These are phyloP conservation scores for Dendrocincla fuliginosa DNA, from an alignment of 2,797 vertebrate genomes.

Conservation along the genomic window DNA sequence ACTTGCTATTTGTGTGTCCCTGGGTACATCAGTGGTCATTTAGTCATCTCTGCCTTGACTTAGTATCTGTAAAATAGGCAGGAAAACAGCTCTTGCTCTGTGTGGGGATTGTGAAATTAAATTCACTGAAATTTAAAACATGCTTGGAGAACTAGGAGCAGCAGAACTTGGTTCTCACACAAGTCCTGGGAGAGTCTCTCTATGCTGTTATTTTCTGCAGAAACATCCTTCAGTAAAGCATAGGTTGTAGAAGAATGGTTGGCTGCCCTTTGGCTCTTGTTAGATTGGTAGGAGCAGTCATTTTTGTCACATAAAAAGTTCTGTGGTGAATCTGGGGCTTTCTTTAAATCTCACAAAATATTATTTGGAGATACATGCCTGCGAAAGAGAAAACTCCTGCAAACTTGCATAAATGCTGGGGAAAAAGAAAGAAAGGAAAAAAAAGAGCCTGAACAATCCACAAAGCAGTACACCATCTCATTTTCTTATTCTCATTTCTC, in stretches of 20 bases:
- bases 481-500: conserved; percentile 29
- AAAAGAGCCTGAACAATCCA: not conserved
- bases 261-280: not conserved
- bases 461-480: not conserved
- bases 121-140: not conserved
- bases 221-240: not conserved
- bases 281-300: not conserved
- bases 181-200: not conserved
- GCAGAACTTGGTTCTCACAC: not conserved
- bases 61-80: not conserved
- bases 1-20: not conserved
- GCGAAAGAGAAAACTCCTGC: not conserved
- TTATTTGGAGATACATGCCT: not conserved
- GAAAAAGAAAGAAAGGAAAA: not conserved
- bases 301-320: not conserved
- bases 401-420: not conserved
- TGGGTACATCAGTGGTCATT: not conserved
- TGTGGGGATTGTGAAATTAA: not conserved
- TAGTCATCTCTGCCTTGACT: not conserved
- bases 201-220: not conserved
- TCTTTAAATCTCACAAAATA: not conserved
- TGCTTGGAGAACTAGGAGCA: not conserved
- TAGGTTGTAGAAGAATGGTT: not conserved
- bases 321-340: not conserved
- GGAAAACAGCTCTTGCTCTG: not conserved